phyloP scores from a whole-genome alignment of 2,113 vertebrate species.

The Stigmatopora nigra region DNA sequence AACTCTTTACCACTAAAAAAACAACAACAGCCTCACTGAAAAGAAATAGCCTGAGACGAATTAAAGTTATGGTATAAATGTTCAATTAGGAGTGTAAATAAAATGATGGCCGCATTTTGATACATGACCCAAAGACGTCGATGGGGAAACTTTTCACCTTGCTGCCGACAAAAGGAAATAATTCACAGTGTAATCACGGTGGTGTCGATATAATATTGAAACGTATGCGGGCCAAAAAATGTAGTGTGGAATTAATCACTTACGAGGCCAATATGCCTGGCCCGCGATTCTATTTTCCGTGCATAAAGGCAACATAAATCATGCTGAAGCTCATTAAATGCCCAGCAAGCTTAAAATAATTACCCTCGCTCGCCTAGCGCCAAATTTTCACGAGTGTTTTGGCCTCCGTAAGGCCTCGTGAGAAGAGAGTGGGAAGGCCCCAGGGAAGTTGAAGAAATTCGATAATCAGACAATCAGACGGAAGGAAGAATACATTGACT shows the following conservation, averaged over 20 bases:
- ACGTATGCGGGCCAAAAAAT: slow-evolving; percentile 50
- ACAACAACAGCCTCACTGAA: slow-evolving; percentile 20
- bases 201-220: slow-evolving; percentile 48
- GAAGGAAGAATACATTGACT: slow-evolving; percentile 32
- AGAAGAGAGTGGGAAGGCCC: neutral
- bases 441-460: slow-evolving; percentile 11
- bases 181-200: slow-evolving; percentile 14
- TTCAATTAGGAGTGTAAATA: neutral
- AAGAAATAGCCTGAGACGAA: slow-evolving; percentile 16
- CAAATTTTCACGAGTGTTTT: slow-evolving; percentile 38
- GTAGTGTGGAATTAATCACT: slow-evolving; percentile 49
- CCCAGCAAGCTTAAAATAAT: slow-evolving; percentile 48
- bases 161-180: slow-evolving; percentile 5
- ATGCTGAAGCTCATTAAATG: slow-evolving; percentile 57
- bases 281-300: slow-evolving; percentile 49
- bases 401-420: slow-evolving; percentile 26
- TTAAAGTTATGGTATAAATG: neutral
- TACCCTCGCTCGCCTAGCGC: slow-evolving; percentile 40
- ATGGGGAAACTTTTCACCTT: slow-evolving; percentile 20
- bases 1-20: slow-evolving; percentile 22
- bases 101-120: slow-evolving; percentile 8
- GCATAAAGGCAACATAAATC: slow-evolving; percentile 55
- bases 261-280: slow-evolving; percentile 49
- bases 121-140: slow-evolving; percentile 5
- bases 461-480: slow-evolving; percentile 21